Conservation (phyloP, 1,140 invertebrate genomes). For the Neuroterus valhalla region DNA sequence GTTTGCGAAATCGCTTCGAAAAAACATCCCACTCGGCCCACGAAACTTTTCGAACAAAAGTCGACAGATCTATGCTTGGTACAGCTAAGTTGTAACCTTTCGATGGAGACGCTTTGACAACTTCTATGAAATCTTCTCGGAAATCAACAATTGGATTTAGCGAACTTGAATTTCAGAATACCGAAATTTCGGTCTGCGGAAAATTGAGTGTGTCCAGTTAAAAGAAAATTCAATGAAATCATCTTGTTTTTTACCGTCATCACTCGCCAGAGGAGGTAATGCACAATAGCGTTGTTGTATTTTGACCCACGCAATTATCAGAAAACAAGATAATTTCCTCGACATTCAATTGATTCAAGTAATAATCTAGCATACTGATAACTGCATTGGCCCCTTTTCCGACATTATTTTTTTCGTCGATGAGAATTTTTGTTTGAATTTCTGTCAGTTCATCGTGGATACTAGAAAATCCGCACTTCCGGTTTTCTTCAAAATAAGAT, state of each 20-base stretch:
- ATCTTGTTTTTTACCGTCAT: neutral
- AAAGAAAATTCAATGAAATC: neutral
- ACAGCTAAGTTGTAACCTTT: neutral
- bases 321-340: too few species aligned
- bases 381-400: conserved; percentile 4
- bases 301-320: too few species aligned
- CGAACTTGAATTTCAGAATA: neutral
- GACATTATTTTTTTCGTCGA: neutral
- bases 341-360: too few species aligned
- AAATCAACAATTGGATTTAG: neutral
- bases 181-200: neutral
- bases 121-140: neutral
- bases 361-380: neutral
- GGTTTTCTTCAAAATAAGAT: too few species aligned
- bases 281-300: too few species aligned
- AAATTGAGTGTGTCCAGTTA: neutral
- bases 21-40: neutral
- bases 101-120: neutral
- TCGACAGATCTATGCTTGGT: neutral
- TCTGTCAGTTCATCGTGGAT: neutral
- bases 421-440: conserved; percentile 12
- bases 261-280: neutral
- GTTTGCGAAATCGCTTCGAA: neutral
- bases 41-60: neutral
- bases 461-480: conserved; percentile 2